phyloP scores from a whole-genome alignment of 2,888 invertebrate species.

The Drosophila yooni region DNA sequence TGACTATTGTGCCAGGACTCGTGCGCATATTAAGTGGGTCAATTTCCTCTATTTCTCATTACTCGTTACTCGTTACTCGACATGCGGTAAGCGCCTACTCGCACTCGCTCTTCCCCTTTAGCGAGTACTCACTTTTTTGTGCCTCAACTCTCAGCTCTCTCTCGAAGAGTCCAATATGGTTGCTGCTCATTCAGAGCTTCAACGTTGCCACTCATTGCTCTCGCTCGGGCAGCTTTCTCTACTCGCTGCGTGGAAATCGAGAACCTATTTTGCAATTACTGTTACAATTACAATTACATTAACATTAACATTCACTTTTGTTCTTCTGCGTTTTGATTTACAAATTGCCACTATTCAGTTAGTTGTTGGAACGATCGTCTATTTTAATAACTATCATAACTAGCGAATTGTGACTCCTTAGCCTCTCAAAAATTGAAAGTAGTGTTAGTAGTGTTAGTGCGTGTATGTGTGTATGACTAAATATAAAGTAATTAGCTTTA shows the following conservation, averaged over 20 bases:
- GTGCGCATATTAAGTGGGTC: constrained; percentile 2
- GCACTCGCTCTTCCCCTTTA: not conserved
- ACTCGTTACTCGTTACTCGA: constrained; percentile 12
- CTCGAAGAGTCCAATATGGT: not conserved
- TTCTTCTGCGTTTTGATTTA: constrained; percentile 52
- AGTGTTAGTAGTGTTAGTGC: constrained; percentile 49
- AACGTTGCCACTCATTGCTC: not conserved
- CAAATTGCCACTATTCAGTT: constrained; percentile 35
- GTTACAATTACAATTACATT: constrained; percentile 27
- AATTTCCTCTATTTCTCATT: not conserved
- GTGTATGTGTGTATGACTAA: constrained; percentile 40
- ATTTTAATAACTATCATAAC: constrained; percentile 42
- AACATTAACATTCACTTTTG: constrained; percentile 23
- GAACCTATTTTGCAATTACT: constrained; percentile 24
- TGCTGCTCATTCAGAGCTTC: constrained; percentile 1
- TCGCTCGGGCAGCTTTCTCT: constrained; percentile 1
- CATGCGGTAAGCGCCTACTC: no score
- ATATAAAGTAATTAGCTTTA: constrained; percentile 33
- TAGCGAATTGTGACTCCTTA: constrained; percentile 28
- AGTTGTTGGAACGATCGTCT: constrained; percentile 51
- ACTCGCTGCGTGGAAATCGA: constrained; percentile 19
- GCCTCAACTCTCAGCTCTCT: not conserved
- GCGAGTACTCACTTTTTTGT: not conserved
- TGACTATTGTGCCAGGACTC: constrained; percentile 2
- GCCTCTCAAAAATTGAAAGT: constrained; percentile 32